Conservation (phyloP, 2,888 invertebrate genomes). For the Incurvaria masculella region DNA sequence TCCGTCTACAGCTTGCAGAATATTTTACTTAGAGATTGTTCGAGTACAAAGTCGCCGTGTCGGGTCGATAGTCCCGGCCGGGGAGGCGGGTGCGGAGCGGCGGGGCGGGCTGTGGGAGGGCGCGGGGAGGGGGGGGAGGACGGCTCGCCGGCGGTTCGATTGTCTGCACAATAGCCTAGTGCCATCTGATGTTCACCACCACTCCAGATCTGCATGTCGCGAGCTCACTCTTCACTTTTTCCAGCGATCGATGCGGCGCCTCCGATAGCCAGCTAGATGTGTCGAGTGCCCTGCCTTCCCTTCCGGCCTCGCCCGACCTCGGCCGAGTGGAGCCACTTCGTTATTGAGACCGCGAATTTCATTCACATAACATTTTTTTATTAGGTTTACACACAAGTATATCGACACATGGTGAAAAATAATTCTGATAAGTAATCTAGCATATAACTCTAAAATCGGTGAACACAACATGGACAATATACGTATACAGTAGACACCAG, state of each 20-base stretch:
- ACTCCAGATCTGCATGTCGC: constrained; percentile 59
- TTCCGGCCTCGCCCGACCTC: neutral
- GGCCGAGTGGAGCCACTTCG: neutral
- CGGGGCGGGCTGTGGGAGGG: neutral
- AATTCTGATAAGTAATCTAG: no score
- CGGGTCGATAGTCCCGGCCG: constrained; percentile 53
- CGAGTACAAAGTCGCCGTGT: constrained; percentile 40
- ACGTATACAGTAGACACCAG: no score
- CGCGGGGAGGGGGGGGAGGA: constrained; percentile 20
- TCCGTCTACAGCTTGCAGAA: constrained; percentile 13
- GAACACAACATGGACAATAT: no score
- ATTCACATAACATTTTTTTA: no score
- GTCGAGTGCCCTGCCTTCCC: neutral
- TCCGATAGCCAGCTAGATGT: neutral
- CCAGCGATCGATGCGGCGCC: neutral
- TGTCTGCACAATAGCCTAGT: constrained; percentile 57
- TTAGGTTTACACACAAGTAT: no score
- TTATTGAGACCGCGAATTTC: neutral
- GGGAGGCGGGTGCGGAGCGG: constrained; percentile 20
- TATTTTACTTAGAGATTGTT: constrained; percentile 56
- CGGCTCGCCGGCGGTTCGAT: constrained; percentile 46
- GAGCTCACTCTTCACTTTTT: constrained; percentile 26
- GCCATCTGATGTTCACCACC: constrained; percentile 51
- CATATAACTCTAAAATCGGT: no score
- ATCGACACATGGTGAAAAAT: no score